Percentiles rank a stretch among this genome's conserved stretches.
Conservation (phyloP, 2,113 vertebrate genomes). For the Sturnira hondurensis region DNA sequence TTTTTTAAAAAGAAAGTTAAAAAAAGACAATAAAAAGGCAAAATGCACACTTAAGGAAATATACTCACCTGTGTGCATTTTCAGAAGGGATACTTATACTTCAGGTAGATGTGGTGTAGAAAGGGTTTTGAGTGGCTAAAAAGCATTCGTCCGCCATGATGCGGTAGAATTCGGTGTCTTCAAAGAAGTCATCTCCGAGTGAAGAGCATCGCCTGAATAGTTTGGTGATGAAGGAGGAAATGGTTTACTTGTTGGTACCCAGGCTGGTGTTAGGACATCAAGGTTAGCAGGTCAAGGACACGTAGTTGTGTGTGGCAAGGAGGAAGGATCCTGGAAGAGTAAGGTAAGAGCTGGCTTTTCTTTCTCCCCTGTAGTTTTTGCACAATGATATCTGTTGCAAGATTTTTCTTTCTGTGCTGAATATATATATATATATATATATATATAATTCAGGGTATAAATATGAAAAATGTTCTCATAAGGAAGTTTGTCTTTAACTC, state of each 20-base stretch:
- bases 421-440: not conserved
- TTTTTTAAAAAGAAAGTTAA: no score
- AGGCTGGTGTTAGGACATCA: not conserved
- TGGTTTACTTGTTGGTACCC: not conserved
- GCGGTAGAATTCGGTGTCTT: not conserved
- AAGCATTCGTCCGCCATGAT: not conserved
- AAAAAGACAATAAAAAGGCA: not conserved
- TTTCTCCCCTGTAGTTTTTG: not conserved
- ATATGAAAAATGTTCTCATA: conserved; percentile 32
- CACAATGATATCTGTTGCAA: not conserved
- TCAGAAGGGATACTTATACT: not conserved
- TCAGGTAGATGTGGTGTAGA: not conserved
- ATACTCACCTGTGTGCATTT: not conserved
- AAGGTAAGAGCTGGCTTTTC: not conserved
- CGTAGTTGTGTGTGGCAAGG: not conserved
- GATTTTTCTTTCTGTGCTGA: not conserved
- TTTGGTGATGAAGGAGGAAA: not conserved
- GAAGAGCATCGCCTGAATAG: not conserved
- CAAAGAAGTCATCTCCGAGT: not conserved
- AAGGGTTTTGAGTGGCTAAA: not conserved
- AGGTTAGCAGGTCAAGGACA: not conserved
- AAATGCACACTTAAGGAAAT: not conserved
- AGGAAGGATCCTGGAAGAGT: not conserved
- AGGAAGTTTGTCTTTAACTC: conserved; percentile 57
- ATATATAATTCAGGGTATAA: not conserved